Evolutionary conservation across 64 coral and sea anemone genomes (phyloP), one percentile per base, ranked within the genome.

Genomic region (Montipora cactus): DNA sequence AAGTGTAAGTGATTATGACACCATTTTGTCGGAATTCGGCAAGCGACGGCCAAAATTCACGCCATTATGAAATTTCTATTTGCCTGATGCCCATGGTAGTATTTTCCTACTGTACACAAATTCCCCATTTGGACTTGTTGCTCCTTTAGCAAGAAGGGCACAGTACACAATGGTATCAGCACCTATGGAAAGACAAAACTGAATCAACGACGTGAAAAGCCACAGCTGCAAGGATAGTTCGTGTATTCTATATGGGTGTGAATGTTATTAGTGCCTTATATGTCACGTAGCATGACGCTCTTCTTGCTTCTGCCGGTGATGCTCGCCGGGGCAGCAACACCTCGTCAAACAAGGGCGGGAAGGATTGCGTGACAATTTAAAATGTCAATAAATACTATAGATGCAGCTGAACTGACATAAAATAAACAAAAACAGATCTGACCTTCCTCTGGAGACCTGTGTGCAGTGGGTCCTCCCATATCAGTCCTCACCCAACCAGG

Each of bases 401-500:
- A 37, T 37, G 37, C 37, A 37, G 37, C 37, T 37, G 37, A 37
- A 37, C 37, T 37, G 37, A 37, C 37, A 37, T 37, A 37, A 37
- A 37, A 37, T 37, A 37, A 37, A 37, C 4, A 64, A 64, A 11
- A 15, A 64, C 59, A 12, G 59, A 10, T 64, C 61, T 78, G 51
- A 97, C 95, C 95, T 91, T 75, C 81, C 75, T 97, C 92, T 77
- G 83, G 69, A 55, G 88, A 75, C 23, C 82, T 48, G 5, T 55
- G 49, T 13, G 95, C 95, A 53, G 15, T 25, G 44, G 44, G 74
- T 49, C 95, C 95, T 86, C 95, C 95, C 82, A 97, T 79, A 51
- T 97, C 92, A 14, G 95, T 97, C 81, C 47, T 61, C 10, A 93
- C 94, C 95, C 95, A 97, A 22, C 95, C 95, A 25, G 95, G 95